Evolutionary conservation across 2,888 invertebrate genomes (phyloP).

Genomic region (Pandemis heparana): DNA sequence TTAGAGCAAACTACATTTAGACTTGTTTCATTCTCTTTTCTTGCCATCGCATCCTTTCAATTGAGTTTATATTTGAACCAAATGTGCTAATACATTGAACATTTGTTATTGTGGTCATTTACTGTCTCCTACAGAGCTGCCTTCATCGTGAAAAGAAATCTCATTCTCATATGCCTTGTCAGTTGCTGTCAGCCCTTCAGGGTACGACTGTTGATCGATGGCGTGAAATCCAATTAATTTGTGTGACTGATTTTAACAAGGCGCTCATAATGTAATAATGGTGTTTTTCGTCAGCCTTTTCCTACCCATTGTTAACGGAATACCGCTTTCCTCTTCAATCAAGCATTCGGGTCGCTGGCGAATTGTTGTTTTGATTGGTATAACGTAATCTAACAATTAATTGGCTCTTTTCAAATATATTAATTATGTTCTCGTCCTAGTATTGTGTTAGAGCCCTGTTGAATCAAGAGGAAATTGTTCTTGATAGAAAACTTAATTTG

Average conservation of each 20-base stretch:
- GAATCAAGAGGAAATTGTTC: conserved; percentile 3
- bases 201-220: conserved; percentile 16
- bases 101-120: background rate
- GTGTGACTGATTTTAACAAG: conserved; percentile 39
- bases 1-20: too few relatives aligned
- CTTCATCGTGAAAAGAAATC: background rate
- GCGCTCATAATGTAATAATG: conserved; percentile 34
- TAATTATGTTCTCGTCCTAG: conserved; percentile 14
- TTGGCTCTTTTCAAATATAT: conserved; percentile 31
- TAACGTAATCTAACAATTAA: conserved; percentile 32
- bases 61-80: background rate
- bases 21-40: too few relatives aligned
- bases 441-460: background rate
- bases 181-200: background rate
- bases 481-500: background rate
- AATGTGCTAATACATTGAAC: background rate
- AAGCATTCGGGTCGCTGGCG: conserved; percentile 24
- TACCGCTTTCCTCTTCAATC: conserved; percentile 30
- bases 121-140: background rate
- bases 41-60: background rate
- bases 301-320: conserved; percentile 30
- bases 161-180: conserved; percentile 4
- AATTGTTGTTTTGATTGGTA: conserved; percentile 40
- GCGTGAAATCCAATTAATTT: conserved; percentile 37
- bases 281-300: conserved; percentile 34